Conservation (phyloP, 2,113 vertebrate species). For the Gracilinanus agilis region DNA sequence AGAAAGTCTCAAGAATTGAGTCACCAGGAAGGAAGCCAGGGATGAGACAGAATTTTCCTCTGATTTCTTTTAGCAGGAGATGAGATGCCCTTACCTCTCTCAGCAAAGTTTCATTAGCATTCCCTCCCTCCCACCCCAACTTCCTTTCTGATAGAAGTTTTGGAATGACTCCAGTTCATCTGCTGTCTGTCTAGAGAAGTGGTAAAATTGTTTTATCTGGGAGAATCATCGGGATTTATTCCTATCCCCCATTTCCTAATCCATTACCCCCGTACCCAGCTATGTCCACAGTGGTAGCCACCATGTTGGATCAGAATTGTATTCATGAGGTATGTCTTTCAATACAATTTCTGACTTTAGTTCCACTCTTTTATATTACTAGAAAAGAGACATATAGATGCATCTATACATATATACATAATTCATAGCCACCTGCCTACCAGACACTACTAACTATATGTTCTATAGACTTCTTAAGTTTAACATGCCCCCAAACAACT, state of each 20-base stretch:
- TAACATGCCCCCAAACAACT: not conserved
- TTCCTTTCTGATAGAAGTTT: not conserved
- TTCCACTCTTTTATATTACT: not conserved
- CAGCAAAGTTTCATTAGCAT: not conserved
- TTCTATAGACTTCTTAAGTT: not conserved
- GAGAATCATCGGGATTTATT: not conserved
- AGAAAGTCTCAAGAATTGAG: not conserved
- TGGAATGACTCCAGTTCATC: not conserved
- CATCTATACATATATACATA: not conserved
- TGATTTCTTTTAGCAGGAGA: not conserved
- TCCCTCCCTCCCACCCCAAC: not conserved
- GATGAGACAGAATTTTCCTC: not conserved
- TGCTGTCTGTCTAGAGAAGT: not conserved
- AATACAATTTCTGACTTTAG: not conserved
- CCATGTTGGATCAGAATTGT: not conserved
- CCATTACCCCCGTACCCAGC: not conserved
- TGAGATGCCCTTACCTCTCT: not conserved
- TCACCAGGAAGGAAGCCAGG: not conserved
- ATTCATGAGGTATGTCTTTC: not conserved
- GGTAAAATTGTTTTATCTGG: not conserved
- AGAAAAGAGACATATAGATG: not conserved
- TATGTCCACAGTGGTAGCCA: not conserved
- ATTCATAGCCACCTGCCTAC: not conserved
- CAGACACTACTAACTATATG: not conserved
- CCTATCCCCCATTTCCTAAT: not conserved